Evolutionary conservation across 2,113 vertebrate genomes (phyloP).

Genomic region (Dicaeum eximium): DNA sequence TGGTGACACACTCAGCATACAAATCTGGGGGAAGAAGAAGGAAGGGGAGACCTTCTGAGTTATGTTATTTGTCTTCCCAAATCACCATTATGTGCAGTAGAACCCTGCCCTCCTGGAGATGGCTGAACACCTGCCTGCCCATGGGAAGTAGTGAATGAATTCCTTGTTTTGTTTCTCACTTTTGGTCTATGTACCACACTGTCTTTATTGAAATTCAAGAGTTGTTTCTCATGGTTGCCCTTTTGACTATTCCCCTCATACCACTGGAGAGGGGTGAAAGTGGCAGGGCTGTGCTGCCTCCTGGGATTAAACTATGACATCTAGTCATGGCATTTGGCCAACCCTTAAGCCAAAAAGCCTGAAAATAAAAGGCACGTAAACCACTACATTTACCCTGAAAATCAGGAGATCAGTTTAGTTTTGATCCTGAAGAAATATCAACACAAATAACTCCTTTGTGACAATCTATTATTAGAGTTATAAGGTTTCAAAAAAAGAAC

Average conservation of each 20-base stretch:
- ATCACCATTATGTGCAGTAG: too few relatives aligned
- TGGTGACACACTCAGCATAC: not conserved
- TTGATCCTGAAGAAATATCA: not conserved
- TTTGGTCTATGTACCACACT: not conserved
- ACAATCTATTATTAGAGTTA: not conserved
- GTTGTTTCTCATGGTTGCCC: too few relatives aligned
- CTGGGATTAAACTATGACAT: fast-evolving
- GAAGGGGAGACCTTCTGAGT: not conserved
- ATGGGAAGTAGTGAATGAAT: not conserved
- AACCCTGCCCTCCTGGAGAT: not conserved
- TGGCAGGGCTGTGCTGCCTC: not conserved
- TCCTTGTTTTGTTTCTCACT: not conserved
- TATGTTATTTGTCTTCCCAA: not conserved
- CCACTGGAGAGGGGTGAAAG: not conserved
- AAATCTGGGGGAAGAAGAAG: not conserved
- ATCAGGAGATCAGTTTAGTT: not conserved
- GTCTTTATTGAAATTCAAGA: not conserved
- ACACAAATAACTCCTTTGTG: not conserved
- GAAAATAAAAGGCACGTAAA: not conserved
- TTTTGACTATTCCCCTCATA: not conserved
- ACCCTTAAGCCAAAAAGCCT: not conserved
- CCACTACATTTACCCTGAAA: not conserved
- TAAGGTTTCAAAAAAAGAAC: not conserved
- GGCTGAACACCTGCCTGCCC: fast-evolving
- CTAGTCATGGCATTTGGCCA: not conserved